Base-by-base conservation (phyloP, 2,888 invertebrate species). In the Cantharis rustica region DNA sequence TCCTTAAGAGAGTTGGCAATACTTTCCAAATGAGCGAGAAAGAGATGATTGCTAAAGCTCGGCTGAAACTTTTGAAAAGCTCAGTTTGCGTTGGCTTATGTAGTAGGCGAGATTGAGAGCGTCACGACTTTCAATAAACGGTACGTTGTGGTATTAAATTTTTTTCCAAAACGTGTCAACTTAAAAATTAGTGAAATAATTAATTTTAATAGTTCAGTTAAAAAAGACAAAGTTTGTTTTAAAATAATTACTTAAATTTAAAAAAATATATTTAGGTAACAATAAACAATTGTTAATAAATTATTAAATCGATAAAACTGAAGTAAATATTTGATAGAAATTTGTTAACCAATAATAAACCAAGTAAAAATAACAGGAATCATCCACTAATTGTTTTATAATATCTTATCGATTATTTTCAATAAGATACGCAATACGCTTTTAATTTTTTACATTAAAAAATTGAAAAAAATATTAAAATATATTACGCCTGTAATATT, bases 41-140 rank as follows among this genome's bases (percentile, higher is more conserved):
- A 72, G 62, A 16, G 77, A 77, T 63, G 16, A 16, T 69, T 63
- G 77, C 75, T 63, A 72, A 66, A 68, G 74, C 77, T 74, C 31
- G 72, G 16, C 68, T 26, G 70, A 71, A 75, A 64, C 68, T 69
- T 75, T 75, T 26, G 66, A 31, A 77, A 77, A 77, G 77, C 77
- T 77, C 77, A 77, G 77, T 77, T 75, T 70, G 75, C 73, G 77
- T 63, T 69, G 63, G 75, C 27, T 75, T 68, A 17, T 72, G 66
- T 68, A 73, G 73, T 66, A 72, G 75, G 23, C 61, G 72, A 62
- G 72, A 68, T 74, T 77, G 63, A 20, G 68, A 62, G 62, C 75
- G 72, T 66, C 63, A 69, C 72, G 72, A 72, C 75, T 75, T 72
- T 75, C 61, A 20, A 26, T 72, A 77, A 71, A 62, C 72, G 77